Base-by-base conservation (phyloP, 1,140 invertebrate genomes). In the Elymnias hypermnestra region DNA sequence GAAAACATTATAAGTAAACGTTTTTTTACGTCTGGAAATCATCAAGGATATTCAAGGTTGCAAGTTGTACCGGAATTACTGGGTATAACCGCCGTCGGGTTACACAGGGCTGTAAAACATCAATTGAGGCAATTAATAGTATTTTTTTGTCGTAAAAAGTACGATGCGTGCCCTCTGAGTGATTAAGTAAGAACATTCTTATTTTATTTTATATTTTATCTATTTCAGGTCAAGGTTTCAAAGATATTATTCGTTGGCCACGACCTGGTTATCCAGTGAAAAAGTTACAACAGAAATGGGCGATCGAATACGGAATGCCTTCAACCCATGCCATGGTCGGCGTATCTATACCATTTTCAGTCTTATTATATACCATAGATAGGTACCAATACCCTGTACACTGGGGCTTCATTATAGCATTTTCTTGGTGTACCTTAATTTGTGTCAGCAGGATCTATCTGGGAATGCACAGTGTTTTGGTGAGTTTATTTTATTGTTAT, bases 241-340 rank as follows among this genome's bases (percentile, higher is more conserved):
- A 97, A 87, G 95, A 97, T 75, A 89, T 97, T 39, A 89, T 97
- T 39, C 82, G 90, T 55, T 95, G 94, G 92, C 94, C 95, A 4
- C 88, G 96, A 55, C 96, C 96, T 0, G 86, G 91, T 0, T 94
- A 94, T 35, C 95, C 95, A 1, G 95, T 94, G 4, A 87, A 93
- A 36, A 89, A 92, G 58, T 76, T 97, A 8, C 95, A 97, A 76
- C 89, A 89, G 13, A 97, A 94, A 88, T 97, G 93, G 93, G 90
- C 92, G 0, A 75, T 94, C 50, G 95, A 97, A 76, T 97, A 96
- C 88, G 95, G 95, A 14, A 96, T 98, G 94, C 95, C 95, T 6
- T 97, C 95, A 2, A 97, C 95, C 1, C 96, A 98, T 87, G 95
- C 96, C 2, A 96, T 97, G 94, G 92, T 96, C 28, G 94, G 91